A percentile compares a stretch with the other conserved stretches of the same genome.
Evolutionary conservation across 2,888 invertebrate genomes (phyloP).

Genomic region (Hemistola chrysoprasaria): DNA sequence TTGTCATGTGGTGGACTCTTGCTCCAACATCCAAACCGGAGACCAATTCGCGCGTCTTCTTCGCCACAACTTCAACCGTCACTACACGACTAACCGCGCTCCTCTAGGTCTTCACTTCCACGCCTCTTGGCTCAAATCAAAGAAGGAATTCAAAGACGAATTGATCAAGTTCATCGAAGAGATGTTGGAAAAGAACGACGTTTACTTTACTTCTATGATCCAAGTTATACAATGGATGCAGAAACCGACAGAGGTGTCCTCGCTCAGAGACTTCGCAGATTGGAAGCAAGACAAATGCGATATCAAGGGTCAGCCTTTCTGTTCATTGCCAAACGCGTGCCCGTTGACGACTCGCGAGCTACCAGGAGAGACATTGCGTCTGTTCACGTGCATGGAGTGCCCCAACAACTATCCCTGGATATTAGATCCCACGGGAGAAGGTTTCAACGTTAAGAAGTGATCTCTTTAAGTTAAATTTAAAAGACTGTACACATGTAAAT

Average conservation of each 20-base stretch:
- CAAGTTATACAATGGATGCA: slow-evolving; percentile 98
- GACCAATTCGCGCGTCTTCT: slow-evolving; percentile 95
- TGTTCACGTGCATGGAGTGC: slow-evolving; percentile 98
- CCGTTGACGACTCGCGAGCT: slow-evolving; percentile 94
- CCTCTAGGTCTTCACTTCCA: slow-evolving; percentile 97
- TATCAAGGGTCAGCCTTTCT: slow-evolving; percentile 96
- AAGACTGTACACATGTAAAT: slow-evolving; percentile 82
- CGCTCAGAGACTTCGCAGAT: slow-evolving; percentile 94
- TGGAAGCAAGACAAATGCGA: slow-evolving; percentile 97
- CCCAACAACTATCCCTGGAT: slow-evolving; percentile 98
- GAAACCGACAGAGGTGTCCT: slow-evolving; percentile 93
- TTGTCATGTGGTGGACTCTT: slow-evolving; percentile 97
- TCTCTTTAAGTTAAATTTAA: slow-evolving; percentile 72
- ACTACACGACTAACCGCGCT: slow-evolving; percentile 95
- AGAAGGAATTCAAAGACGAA: slow-evolving; percentile 95
- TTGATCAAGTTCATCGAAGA: slow-evolving; percentile 96
- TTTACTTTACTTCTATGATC: slow-evolving; percentile 95
- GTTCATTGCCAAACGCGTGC: slow-evolving; percentile 95
- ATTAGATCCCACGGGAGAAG: slow-evolving; percentile 96
- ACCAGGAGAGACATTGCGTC: slow-evolving; percentile 94
- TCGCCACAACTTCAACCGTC: slow-evolving; percentile 97
- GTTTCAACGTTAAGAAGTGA: slow-evolving; percentile 92
- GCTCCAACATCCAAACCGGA: slow-evolving; percentile 95
- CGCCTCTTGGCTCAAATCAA: slow-evolving; percentile 97
- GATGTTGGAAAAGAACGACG: slow-evolving; percentile 93